Percentiles rank a stretch among this genome's conserved stretches.
phyloP scores from a whole-genome alignment of 2,888 invertebrate species.

The Pomacea canaliculata region DNA sequence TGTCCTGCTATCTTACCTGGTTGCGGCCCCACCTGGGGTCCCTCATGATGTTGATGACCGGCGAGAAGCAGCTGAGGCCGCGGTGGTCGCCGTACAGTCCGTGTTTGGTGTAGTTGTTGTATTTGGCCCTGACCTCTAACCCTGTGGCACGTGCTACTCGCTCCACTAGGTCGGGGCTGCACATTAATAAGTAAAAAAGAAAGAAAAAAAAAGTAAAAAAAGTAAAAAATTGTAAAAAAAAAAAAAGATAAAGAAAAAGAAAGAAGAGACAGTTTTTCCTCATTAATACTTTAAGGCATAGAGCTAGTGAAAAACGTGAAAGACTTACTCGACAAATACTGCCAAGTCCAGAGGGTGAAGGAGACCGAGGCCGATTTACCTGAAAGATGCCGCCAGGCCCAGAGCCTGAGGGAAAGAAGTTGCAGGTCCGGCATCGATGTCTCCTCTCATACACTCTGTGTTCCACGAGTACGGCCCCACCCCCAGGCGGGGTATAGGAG shows the following conservation, averaged over 20 bases:
- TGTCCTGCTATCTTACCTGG: constrained; percentile 23
- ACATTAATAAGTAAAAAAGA: not conserved
- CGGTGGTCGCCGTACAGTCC: constrained; percentile 31
- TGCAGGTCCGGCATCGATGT: constrained; percentile 57
- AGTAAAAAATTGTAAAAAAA: too few species aligned
- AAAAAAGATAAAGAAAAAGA: too few species aligned
- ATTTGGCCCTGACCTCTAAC: constrained; percentile 31
- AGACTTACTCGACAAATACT: too few species aligned
- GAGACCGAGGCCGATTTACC: constrained; percentile 39
- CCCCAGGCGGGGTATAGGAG: constrained; percentile 57
- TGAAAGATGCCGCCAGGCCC: constrained; percentile 65
- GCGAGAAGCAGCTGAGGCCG: constrained; percentile 56
- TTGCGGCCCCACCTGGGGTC: constrained; percentile 31
- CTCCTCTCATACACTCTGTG: constrained; percentile 65
- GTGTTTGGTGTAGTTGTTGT: constrained; percentile 28
- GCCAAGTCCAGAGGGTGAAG: too few species aligned
- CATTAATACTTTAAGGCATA: too few species aligned
- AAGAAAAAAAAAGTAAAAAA: too few species aligned
- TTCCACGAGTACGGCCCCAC: constrained; percentile 63
- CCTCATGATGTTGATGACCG: constrained; percentile 59
- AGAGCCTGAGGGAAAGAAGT: constrained; percentile 66
- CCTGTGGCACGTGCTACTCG: constrained; percentile 29
- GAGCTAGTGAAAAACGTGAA: too few species aligned
- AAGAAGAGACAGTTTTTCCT: too few species aligned
- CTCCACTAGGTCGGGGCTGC: constrained; percentile 41